Percentiles rank a stretch among this genome's conserved stretches.
phyloP scores from a whole-genome alignment of 2,888 invertebrate species.

The Nycteola revayana region DNA sequence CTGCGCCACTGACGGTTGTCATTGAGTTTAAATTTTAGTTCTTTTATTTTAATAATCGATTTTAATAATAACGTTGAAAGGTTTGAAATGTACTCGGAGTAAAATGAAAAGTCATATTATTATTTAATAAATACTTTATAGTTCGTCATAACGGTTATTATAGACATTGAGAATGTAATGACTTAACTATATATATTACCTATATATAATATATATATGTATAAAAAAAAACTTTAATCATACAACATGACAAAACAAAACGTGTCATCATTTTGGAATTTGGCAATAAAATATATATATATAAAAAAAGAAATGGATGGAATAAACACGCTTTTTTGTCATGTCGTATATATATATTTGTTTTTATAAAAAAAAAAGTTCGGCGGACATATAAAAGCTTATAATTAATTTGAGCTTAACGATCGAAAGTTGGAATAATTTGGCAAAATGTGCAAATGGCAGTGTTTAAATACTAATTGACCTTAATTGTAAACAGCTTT shows the following conservation, averaged over 20 bases:
- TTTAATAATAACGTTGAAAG: too few relatives aligned
- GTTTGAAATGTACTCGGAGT: too few relatives aligned
- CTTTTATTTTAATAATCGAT: too few relatives aligned
- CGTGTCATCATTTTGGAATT: conserved; percentile 1
- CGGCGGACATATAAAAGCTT: conserved; percentile 25
- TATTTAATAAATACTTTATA: conserved; percentile 76
- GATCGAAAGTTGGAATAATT: conserved; percentile 21
- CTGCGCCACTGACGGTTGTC: too few relatives aligned
- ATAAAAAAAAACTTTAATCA: background rate
- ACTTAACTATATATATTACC: conserved; percentile 30
- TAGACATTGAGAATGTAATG: conserved; percentile 32
- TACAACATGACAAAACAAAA: conserved; percentile 24
- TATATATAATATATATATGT: background rate
- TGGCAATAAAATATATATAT: background rate
- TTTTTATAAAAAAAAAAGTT: conserved; percentile 20
- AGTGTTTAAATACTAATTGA: conserved; percentile 52
- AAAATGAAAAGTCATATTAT: conserved; percentile 52
- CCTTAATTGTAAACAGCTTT: conserved; percentile 28
- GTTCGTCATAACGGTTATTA: conserved; percentile 45
- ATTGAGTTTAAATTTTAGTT: too few relatives aligned
- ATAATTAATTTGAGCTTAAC: conserved; percentile 26
- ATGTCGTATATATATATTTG: conserved; percentile 14
- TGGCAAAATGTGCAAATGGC: conserved; percentile 64
- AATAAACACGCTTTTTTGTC: conserved; percentile 14
- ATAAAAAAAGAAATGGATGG: background rate